phyloP scores from a whole-genome alignment of 2,797 vertebrate genomes.

The Pipistrellus pygmaeus region DNA sequence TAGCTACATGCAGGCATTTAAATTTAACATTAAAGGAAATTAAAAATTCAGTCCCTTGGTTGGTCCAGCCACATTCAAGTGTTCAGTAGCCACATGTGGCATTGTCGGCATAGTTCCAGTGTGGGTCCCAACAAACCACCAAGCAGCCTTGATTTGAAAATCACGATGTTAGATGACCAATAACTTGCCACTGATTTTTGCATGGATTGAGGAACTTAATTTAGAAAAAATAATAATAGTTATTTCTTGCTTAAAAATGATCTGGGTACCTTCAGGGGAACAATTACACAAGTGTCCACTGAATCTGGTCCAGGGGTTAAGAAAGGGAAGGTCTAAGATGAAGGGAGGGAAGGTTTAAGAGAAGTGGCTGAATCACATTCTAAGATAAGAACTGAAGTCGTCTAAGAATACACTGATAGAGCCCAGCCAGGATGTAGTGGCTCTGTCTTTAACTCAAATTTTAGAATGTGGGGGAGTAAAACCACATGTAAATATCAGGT shows the following conservation, averaged over 20 bases:
- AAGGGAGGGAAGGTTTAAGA: not conserved
- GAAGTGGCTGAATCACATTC: not conserved
- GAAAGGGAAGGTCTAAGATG: constrained; percentile 49
- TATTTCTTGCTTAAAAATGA: constrained; percentile 88
- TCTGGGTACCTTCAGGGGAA: constrained; percentile 84
- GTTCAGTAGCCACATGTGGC: not conserved
- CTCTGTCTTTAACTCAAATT: not conserved
- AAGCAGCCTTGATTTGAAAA: not conserved
- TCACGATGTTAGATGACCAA: not conserved
- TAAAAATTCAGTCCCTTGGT: not conserved
- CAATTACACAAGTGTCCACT: constrained; percentile 85
- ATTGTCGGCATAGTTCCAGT: not conserved
- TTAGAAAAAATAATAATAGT: constrained; percentile 85
- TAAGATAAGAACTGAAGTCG: not conserved
- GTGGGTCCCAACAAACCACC: not conserved
- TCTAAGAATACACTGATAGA: constrained; percentile 46
- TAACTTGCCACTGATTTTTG: not conserved
- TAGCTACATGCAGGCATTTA: not conserved
- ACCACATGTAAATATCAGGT: not conserved
- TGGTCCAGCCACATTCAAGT: not conserved
- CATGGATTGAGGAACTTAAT: not conserved
- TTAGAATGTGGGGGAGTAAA: not conserved
- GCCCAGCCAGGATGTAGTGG: not conserved
- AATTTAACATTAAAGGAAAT: constrained; percentile 21
- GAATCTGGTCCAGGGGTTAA: constrained; percentile 77